These are phyloP conservation scores for Yponomeuta malinellus DNA, from an alignment of 2,888 invertebrate genomes.

Conservation along the genomic window DNA sequence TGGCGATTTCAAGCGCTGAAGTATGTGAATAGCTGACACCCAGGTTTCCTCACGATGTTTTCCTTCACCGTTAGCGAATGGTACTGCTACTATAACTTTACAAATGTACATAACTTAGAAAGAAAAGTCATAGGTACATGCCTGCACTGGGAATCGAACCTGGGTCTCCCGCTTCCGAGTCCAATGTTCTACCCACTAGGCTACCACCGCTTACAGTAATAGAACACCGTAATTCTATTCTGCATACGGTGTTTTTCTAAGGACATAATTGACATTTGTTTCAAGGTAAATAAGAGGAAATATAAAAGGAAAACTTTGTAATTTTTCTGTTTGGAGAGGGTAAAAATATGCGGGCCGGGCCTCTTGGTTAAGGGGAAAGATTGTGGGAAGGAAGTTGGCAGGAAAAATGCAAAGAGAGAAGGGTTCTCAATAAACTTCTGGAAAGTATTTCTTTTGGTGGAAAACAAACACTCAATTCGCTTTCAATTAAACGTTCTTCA, in stretches of 20 bases:
- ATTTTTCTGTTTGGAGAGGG: slow-evolving; percentile 10
- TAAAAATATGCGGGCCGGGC: slow-evolving; percentile 11
- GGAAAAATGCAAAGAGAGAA: slow-evolving; percentile 7
- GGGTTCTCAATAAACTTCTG: slow-evolving; percentile 11
- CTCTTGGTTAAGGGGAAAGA: neutral
- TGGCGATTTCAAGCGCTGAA: no score
- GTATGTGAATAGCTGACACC: no score
- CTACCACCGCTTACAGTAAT: no score
- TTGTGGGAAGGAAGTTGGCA: slow-evolving; percentile 8
- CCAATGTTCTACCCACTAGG: no score
- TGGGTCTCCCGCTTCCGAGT: no score
- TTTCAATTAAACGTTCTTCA: neutral
- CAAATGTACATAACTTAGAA: no score
- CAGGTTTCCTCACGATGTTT: no score
- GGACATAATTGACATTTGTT: slow-evolving; percentile 4
- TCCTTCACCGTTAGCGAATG: no score
- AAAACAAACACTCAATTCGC: neutral
- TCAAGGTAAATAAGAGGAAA: slow-evolving; percentile 4
- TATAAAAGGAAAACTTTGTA: slow-evolving; percentile 7
- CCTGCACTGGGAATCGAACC: no score
- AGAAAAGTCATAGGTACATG: no score
- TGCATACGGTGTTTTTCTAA: neutral
- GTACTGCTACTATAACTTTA: no score
- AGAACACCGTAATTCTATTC: neutral
- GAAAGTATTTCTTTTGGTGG: neutral